phyloP scores from a whole-genome alignment of 2,113 vertebrate species.

The Eptesicus fuscus region DNA sequence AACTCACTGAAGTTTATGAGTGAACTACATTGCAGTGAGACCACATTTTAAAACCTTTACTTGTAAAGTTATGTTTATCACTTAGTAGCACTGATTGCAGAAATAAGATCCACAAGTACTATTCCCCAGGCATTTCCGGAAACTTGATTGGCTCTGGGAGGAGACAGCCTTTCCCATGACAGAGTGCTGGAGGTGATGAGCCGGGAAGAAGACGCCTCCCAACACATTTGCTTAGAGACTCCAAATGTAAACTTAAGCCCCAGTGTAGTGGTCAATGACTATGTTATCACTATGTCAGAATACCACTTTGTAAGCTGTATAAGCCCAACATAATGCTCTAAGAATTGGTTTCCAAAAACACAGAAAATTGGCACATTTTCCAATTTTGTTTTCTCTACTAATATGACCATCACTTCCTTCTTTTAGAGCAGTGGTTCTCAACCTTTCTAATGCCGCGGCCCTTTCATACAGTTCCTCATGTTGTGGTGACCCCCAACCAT shows the following conservation, averaged over 20 bases:
- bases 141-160: background rate
- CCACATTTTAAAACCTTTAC: background rate
- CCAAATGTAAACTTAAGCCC: background rate
- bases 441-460: too few relatives aligned
- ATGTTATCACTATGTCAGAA: background rate
- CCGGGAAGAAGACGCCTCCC: background rate
- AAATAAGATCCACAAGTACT: background rate
- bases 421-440: background rate
- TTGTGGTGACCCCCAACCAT: too few relatives aligned
- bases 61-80: slow-evolving; percentile 6
- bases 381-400: background rate
- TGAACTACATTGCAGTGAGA: background rate
- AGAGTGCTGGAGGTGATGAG: background rate
- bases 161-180: background rate
- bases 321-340: background rate
- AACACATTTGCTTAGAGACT: background rate
- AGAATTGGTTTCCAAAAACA: background rate
- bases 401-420: background rate
- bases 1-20: background rate
- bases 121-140: background rate
- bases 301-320: background rate
- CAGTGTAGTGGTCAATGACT: background rate
- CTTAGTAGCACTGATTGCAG: background rate
- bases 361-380: background rate
- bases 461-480: too few relatives aligned